Conservation (phyloP, 1,140 invertebrate genomes). For the Aleiodes sp. region DNA sequence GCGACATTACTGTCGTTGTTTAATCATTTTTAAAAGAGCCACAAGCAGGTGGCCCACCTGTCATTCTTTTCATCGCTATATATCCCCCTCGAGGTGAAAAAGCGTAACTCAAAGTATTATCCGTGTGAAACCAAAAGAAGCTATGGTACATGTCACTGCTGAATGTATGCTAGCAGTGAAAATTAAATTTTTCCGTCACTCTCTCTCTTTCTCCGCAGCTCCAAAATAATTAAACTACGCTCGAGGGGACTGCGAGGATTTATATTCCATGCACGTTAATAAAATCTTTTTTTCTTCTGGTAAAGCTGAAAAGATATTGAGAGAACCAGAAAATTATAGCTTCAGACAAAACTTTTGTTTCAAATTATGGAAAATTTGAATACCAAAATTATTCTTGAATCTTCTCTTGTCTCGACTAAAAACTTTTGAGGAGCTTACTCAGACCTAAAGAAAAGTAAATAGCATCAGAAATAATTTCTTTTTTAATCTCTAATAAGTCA, state of each 20-base stretch:
- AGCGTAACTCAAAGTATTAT: constrained; percentile 28
- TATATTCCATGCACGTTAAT: neutral
- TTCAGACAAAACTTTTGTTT: neutral
- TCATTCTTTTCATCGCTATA: constrained; percentile 25
- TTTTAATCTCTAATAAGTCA: neutral
- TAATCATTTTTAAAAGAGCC: constrained; percentile 58
- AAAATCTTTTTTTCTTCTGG: neutral
- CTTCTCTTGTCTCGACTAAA: no score
- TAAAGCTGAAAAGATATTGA: neutral
- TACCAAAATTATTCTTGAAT: no score
- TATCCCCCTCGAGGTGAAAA: neutral
- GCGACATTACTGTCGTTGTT: constrained; percentile 35
- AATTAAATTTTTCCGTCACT: constrained; percentile 5
- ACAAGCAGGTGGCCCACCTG: constrained; percentile 47
- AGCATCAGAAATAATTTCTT: neutral
- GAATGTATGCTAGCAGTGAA: neutral
- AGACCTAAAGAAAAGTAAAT: no score
- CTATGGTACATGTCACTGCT: neutral
- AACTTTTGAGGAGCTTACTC: no score
- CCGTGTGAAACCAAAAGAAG: neutral
- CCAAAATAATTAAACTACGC: constrained; percentile 1
- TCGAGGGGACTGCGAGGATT: neutral
- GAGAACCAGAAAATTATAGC: neutral
- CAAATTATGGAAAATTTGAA: neutral
- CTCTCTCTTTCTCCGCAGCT: neutral